phyloP scores from a whole-genome alignment of 92 coral and sea anemone genomes.

The Phenganax subtilis region DNA sequence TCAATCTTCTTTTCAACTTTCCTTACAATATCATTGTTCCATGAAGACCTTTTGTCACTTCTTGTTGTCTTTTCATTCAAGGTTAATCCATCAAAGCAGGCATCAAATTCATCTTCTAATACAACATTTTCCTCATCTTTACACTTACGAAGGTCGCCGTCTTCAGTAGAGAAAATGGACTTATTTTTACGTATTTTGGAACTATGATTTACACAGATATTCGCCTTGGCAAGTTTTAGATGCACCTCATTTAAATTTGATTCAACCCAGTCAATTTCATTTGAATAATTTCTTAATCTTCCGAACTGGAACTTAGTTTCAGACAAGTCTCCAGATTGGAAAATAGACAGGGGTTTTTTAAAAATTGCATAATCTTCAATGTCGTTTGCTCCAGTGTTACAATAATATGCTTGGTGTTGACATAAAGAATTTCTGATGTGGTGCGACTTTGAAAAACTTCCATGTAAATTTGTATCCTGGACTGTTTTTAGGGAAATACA shows the following conservation, averaged over 20 bases:
- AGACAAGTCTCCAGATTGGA: too few relatives aligned
- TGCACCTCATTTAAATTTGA: too few relatives aligned
- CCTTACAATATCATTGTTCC: background rate
- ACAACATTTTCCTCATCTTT: background rate
- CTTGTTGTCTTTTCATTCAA: background rate
- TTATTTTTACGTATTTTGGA: too few relatives aligned
- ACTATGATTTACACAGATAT: too few relatives aligned
- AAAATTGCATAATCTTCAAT: too few relatives aligned
- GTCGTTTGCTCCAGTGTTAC: too few relatives aligned
- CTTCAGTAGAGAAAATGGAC: background rate
- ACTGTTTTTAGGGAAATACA: constrained; percentile 6
- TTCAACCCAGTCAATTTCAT: too few relatives aligned
- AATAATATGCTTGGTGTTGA: background rate
- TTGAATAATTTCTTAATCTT: too few relatives aligned
- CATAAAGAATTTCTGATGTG: background rate
- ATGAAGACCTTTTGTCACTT: background rate
- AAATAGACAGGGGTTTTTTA: too few relatives aligned
- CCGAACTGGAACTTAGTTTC: too few relatives aligned
- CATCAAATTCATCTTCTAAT: constrained; percentile 66
- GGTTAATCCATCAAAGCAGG: constrained; percentile 47
- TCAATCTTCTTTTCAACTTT: too few relatives aligned
- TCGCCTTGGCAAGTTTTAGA: too few relatives aligned
- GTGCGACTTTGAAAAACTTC: background rate
- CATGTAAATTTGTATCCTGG: background rate
- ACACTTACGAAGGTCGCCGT: background rate